Percentiles rank a stretch among this genome's conserved stretches.
phyloP scores from a whole-genome alignment of 1,140 invertebrate species.

The Lucilia sericata region DNA sequence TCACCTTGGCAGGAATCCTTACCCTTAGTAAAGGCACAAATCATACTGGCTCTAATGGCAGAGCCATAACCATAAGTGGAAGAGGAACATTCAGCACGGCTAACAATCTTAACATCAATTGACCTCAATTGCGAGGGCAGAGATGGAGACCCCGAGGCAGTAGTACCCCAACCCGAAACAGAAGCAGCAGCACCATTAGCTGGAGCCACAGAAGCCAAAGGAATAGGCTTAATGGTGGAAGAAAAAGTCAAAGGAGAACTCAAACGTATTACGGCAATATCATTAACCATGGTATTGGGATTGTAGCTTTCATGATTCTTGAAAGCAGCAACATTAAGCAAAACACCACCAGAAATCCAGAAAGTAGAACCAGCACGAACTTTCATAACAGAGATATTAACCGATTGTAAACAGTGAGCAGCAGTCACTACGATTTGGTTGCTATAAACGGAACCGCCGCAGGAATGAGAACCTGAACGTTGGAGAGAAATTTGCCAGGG shows the following conservation, averaged over 20 bases:
- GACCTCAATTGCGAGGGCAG: slow-evolving; percentile 32
- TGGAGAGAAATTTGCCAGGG: slow-evolving; percentile 67
- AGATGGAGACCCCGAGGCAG: slow-evolving; percentile 59
- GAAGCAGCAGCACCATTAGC: slow-evolving; percentile 54
- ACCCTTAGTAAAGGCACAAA: slow-evolving; percentile 63
- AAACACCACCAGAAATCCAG: slow-evolving; percentile 55
- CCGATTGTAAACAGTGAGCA: slow-evolving; percentile 71
- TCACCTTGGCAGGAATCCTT: slow-evolving; percentile 66
- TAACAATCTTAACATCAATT: slow-evolving; percentile 34
- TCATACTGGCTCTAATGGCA: slow-evolving; percentile 58
- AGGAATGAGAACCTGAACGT: slow-evolving; percentile 69
- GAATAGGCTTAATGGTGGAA: slow-evolving; percentile 63
- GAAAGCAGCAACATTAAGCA: slow-evolving; percentile 50
- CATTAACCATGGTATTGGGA: slow-evolving; percentile 59
- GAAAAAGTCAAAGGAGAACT: slow-evolving; percentile 58
- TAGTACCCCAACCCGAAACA: slow-evolving; percentile 69
- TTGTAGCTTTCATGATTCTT: slow-evolving; percentile 52
- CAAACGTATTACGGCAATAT: slow-evolving; percentile 70
- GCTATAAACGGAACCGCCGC: slow-evolving; percentile 72
- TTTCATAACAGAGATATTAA: slow-evolving; percentile 51
- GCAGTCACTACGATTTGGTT: slow-evolving; percentile 71
- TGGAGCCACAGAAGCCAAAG: slow-evolving; percentile 56
- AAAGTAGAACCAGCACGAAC: slow-evolving; percentile 58
- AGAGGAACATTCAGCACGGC: slow-evolving; percentile 49
- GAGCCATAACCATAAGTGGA: slow-evolving; percentile 49